Conservation (phyloP, 1,140 invertebrate species). For the Drosophila baimaii region DNA sequence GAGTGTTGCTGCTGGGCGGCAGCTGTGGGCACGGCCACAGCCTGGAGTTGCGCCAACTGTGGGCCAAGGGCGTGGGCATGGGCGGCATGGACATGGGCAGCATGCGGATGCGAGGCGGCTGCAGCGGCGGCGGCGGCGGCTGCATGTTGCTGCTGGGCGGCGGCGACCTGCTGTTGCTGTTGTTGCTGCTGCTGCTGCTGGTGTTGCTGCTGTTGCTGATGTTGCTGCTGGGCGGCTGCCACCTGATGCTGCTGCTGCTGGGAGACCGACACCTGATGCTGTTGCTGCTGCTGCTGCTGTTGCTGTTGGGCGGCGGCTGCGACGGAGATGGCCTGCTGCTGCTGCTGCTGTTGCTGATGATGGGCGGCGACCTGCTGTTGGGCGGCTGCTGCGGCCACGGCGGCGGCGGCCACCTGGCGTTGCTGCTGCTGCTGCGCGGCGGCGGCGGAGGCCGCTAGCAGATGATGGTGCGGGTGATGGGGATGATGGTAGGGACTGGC, state of each 20-base stretch:
- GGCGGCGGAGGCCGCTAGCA: constrained; percentile 87
- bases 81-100: constrained; percentile 61
- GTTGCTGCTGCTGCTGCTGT: constrained; percentile 85
- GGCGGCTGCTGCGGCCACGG: constrained; percentile 86
- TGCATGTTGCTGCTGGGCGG: constrained; percentile 62
- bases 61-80: constrained; percentile 64
- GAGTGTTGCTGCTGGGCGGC: constrained; percentile 54
- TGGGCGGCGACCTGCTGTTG: constrained; percentile 87
- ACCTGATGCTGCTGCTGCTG: constrained; percentile 82
- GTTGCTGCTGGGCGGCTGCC: constrained; percentile 57
- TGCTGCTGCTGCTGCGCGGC: constrained; percentile 86
- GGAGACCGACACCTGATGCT: constrained; percentile 86
- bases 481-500: constrained; percentile 86
- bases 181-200: constrained; percentile 84
- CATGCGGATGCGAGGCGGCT: constrained; percentile 59
- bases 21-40: constrained; percentile 65
- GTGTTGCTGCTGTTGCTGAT: constrained; percentile 67
- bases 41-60: constrained; percentile 64
- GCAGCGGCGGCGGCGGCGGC: constrained; percentile 62
- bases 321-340: constrained; percentile 85
- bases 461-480: constrained; percentile 85
- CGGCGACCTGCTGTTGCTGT: constrained; percentile 60
- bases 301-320: constrained; percentile 87
- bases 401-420: constrained; percentile 88
- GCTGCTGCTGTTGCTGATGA: constrained; percentile 86